Conservation (phyloP, 1,140 invertebrate species). For the Drosophila sp. region DNA sequence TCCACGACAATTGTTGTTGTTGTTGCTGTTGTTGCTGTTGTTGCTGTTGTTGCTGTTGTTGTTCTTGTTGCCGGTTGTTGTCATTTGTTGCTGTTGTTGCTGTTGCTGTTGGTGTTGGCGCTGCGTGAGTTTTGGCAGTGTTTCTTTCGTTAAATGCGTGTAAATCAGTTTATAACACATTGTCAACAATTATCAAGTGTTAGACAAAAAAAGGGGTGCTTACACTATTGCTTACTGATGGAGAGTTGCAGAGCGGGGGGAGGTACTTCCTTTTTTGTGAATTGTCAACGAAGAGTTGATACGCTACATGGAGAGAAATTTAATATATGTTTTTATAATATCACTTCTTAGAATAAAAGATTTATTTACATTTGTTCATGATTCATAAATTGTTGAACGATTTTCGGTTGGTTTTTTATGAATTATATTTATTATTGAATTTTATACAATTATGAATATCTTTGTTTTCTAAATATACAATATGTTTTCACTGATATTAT, state of each 20-base stretch:
- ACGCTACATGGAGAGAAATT: not conserved
- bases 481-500: too few relatives aligned
- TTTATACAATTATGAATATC: too few relatives aligned
- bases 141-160: constrained; percentile 80
- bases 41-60: constrained; percentile 27
- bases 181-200: constrained; percentile 81
- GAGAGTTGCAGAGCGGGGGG: not conserved
- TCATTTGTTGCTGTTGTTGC: constrained; percentile 1
- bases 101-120: constrained; percentile 54
- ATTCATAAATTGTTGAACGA: too few relatives aligned
- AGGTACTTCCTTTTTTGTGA: not conserved
- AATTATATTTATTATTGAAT: too few relatives aligned
- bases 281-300: not conserved
- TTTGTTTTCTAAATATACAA: too few relatives aligned
- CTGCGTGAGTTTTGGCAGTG: constrained; percentile 81
- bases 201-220: constrained; percentile 31
- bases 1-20: constrained; percentile 41
- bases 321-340: not conserved
- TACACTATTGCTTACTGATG: not conserved
- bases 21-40: constrained; percentile 40
- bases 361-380: too few relatives aligned
- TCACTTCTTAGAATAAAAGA: too few relatives aligned
- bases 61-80: constrained; percentile 51
- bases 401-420: too few relatives aligned
- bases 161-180: constrained; percentile 83